Conservation (phyloP, 1,140 invertebrate species). For the Olivierus martensii region DNA sequence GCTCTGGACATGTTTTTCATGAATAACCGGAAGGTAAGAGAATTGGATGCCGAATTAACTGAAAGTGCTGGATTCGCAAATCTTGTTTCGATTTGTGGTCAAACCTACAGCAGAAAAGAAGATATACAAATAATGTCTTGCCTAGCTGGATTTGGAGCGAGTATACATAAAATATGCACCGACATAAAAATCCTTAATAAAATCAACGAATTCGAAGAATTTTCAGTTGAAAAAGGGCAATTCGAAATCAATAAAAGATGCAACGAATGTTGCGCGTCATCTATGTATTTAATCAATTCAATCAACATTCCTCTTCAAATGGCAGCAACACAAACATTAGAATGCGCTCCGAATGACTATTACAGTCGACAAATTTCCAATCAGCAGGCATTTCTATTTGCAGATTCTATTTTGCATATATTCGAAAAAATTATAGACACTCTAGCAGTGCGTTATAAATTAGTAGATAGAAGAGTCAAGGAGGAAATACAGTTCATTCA, state of each 20-base stretch:
- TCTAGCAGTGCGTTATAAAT: slow-evolving; percentile 82
- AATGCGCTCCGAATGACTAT: slow-evolving; percentile 92
- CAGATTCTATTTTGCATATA: slow-evolving; percentile 77
- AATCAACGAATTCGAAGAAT: slow-evolving; percentile 93
- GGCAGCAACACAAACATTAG: slow-evolving; percentile 87
- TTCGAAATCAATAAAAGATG: slow-evolving; percentile 87
- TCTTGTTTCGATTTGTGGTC: slow-evolving; percentile 74
- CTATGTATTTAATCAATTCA: slow-evolving; percentile 76
- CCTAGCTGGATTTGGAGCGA: slow-evolving; percentile 64
- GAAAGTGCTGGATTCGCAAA: slow-evolving; percentile 70
- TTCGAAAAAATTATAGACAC: slow-evolving; percentile 88
- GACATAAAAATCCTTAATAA: slow-evolving; percentile 76
- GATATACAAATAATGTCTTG: slow-evolving; percentile 66
- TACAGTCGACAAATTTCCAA: slow-evolving; percentile 79
- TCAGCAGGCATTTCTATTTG: slow-evolving; percentile 80
- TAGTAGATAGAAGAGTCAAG: slow-evolving; percentile 21
- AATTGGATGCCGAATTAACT: slow-evolving; percentile 65
- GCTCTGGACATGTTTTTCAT: slow-evolving; percentile 74
- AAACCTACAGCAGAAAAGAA: slow-evolving; percentile 91
- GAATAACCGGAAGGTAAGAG: slow-evolving; percentile 65
- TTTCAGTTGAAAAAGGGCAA: slow-evolving; percentile 94
- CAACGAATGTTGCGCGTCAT: slow-evolving; percentile 58
- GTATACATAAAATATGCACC: slow-evolving; percentile 84
- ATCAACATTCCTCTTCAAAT: slow-evolving; percentile 69
- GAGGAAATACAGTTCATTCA: slow-evolving; percentile 89